phyloP scores from a whole-genome alignment of 1,140 invertebrate genomes.

The Drosophila varians region DNA sequence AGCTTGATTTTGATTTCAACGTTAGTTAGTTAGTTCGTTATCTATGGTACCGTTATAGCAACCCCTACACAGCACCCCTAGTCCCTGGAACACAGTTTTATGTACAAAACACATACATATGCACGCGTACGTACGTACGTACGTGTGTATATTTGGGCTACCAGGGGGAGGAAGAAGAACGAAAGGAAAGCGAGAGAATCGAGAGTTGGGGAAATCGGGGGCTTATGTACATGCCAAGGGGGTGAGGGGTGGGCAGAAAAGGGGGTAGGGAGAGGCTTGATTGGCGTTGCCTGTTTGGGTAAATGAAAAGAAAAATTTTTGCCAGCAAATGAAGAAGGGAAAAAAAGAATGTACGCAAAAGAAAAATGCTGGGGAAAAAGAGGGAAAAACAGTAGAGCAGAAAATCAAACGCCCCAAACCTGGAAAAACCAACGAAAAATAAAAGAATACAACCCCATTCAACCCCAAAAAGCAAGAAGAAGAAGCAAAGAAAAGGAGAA shows the following conservation, averaged over 20 bases:
- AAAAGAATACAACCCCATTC: slow-evolving; percentile 13
- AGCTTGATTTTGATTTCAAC: slow-evolving; percentile 61
- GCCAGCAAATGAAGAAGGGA: slow-evolving; percentile 67
- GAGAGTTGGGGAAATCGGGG: slow-evolving; percentile 10
- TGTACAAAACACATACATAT: slow-evolving; percentile 23
- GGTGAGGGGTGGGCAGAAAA: background rate
- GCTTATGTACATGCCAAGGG: slow-evolving; percentile 30
- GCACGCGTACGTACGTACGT: background rate
- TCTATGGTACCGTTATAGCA: slow-evolving; percentile 33
- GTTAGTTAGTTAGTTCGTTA: slow-evolving; percentile 78
- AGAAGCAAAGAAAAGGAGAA: slow-evolving; percentile 2
- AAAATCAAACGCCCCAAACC: slow-evolving; percentile 23
- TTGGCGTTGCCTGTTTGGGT: slow-evolving; percentile 61
- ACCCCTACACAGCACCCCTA: slow-evolving; percentile 13
- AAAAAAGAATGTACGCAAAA: slow-evolving; percentile 26
- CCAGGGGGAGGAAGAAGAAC: background rate
- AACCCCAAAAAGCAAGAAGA: slow-evolving; percentile 12
- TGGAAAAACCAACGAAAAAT: background rate
- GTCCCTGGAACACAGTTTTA: slow-evolving; percentile 31
- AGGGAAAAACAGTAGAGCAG: slow-evolving; percentile 26
- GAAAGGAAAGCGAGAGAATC: background rate
- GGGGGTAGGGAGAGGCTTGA: slow-evolving; percentile 35
- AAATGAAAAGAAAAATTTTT: slow-evolving; percentile 70
- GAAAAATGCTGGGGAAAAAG: slow-evolving; percentile 45
- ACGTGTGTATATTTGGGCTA: slow-evolving; percentile 40